These are phyloP conservation scores for Rutpela maculata DNA, from an alignment of 2,888 invertebrate genomes.

Conservation along the genomic window DNA sequence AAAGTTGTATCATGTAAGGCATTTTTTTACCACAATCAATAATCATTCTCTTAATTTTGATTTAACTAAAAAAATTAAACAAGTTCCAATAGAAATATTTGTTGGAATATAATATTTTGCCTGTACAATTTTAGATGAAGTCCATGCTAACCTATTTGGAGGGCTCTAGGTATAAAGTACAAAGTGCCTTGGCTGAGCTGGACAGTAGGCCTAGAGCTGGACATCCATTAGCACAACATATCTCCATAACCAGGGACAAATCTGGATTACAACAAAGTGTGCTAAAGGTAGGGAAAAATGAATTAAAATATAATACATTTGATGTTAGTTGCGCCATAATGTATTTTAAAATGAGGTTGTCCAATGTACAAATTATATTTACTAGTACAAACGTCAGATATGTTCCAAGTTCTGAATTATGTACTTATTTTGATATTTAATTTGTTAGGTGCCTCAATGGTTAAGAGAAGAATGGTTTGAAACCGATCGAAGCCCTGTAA, in stretches of 20 bases:
- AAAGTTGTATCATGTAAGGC: conserved; percentile 91
- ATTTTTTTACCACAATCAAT: not conserved
- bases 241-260: conserved; percentile 91
- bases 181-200: conserved; percentile 87
- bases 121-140: conserved; percentile 83
- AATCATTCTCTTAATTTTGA: too few relatives aligned
- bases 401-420: not conserved
- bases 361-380: too few relatives aligned
- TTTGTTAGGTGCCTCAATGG: conserved; percentile 83
- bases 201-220: conserved; percentile 86
- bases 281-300: conserved; percentile 79
- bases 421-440: not conserved
- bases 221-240: conserved; percentile 90
- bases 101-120: not conserved
- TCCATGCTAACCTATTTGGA: conserved; percentile 95
- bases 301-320: not conserved
- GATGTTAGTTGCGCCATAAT: too few relatives aligned
- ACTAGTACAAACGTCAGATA: too few relatives aligned
- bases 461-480: conserved; percentile 80
- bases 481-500: conserved; percentile 69
- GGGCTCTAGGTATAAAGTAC: conserved; percentile 92
- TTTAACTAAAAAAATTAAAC: too few relatives aligned
- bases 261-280: conserved; percentile 92
- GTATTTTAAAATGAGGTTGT: too few relatives aligned
- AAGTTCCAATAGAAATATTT: too few relatives aligned